phyloP scores from a whole-genome alignment of 2,888 invertebrate genomes.

The Halictus ligatus region DNA sequence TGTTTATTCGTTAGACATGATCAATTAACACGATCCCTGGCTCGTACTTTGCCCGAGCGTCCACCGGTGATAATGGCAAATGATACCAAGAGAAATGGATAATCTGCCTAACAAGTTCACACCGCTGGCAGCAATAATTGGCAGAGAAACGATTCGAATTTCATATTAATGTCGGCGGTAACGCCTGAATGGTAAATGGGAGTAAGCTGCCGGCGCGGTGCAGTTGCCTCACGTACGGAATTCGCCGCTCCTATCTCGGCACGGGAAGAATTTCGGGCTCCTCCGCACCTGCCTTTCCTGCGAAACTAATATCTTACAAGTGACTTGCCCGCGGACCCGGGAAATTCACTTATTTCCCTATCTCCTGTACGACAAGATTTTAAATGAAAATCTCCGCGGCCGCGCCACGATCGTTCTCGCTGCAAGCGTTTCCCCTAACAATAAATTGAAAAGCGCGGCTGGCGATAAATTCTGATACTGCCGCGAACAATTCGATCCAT shows the following conservation, averaged over 20 bases:
- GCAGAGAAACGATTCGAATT: conserved; percentile 64
- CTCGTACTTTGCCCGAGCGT: not conserved
- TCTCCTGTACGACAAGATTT: conserved; percentile 25
- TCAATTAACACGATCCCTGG: not conserved
- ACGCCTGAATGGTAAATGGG: conserved; percentile 66
- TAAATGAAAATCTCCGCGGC: conserved; percentile 30
- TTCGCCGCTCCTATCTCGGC: conserved; percentile 42
- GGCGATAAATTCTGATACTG: not conserved
- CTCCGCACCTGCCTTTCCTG: conserved; percentile 52
- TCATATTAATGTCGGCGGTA: conserved; percentile 64
- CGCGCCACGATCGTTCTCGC: not conserved
- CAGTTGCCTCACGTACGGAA: conserved; percentile 51
- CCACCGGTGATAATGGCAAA: not conserved
- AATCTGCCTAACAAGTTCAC: conserved; percentile 39
- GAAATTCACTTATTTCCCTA: conserved; percentile 42
- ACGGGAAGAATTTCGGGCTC: conserved; percentile 56
- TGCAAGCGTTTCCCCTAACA: not conserved
- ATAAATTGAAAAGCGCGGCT: not conserved
- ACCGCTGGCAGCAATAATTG: conserved; percentile 57
- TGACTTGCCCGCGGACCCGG: conserved; percentile 22
- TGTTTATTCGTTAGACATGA: not conserved
- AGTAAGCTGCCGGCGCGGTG: conserved; percentile 41
- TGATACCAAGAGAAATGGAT: conserved; percentile 29
- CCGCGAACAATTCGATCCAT: not conserved
- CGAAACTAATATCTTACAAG: conserved; percentile 62